Base-by-base conservation (phyloP, 2,113 vertebrate species). In the Electrona antarctica region DNA sequence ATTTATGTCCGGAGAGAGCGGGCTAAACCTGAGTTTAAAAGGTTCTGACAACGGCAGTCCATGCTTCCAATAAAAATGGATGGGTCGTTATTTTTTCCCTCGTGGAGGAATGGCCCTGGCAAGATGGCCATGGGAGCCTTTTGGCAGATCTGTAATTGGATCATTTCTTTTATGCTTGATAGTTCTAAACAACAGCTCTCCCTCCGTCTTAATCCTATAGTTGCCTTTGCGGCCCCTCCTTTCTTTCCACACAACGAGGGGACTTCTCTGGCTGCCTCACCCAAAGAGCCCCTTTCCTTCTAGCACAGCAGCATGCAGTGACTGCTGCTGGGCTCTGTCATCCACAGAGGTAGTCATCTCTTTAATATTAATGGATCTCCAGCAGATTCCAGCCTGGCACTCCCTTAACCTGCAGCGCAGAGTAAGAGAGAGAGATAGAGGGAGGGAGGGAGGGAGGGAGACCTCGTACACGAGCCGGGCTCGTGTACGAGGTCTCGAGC, bases 331-430 rank as follows among this genome's bases (percentile, higher is more conserved):
- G 65, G 55, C 80, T 74, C 28, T 56, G n/a, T 71, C 56, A 58
- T 47, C 49, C 54, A 70, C 48, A 61, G 50, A 54, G 41, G 14
- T 60, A 51, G 13, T 50, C 63, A 21, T 64, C 50, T 56, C 73
- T 88, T 89, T 81, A 89, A 89, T 89, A 92, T 89, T 89, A 85
- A 90, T 89, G 82, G 87, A 69, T 83, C 79, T 76, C 74, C 59
- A 76, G 73, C 71, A 72, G 63, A 69, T 68, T 67, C 56, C 45
- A 80, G 79, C 60, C 73, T 84, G 76, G 71, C 81, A 69, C 79
- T 1, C 49, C 7, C 48, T 54, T 88, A 77, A 82, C 87, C 82
- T 87, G 81, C 82, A 47, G 82, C 50, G 82, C 73, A 54, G 63
- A 49, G n/a, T n/a, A 67, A n/a, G 0, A 59, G 55, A 6, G 1